A percentile compares a stretch with the other conserved stretches of the same genome.
phyloP scores from a whole-genome alignment of 2,797 vertebrate species.

The Lepus townsendii region DNA sequence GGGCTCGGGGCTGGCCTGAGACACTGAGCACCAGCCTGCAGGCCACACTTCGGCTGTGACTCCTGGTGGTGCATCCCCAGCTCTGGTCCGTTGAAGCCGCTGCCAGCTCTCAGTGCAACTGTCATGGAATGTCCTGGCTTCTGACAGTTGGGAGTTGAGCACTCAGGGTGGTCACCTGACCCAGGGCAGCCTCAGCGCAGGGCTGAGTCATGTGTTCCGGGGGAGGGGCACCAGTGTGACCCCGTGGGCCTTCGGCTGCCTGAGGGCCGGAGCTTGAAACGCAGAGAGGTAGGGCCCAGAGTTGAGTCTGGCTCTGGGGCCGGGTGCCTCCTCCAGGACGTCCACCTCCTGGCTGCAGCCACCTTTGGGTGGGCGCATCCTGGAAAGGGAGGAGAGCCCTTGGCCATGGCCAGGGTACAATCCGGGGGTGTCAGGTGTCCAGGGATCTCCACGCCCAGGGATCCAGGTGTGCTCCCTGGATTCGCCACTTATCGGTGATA shows the following conservation, averaged over 20 bases:
- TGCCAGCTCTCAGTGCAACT: background rate
- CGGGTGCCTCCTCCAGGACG: too few species aligned
- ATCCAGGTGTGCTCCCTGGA: background rate
- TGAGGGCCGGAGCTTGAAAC: background rate
- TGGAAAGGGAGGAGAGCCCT: background rate
- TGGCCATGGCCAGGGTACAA: background rate
- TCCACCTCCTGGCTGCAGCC: background rate
- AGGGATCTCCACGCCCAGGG: background rate
- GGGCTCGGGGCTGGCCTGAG: background rate
- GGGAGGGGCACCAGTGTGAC: too few species aligned
- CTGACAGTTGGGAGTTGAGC: background rate
- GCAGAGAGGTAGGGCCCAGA: background rate
- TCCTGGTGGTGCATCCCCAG: background rate
- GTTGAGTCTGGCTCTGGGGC: background rate
- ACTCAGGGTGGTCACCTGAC: background rate
- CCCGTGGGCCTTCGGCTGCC: too few species aligned
- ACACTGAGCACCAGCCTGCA: background rate
- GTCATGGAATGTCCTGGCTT: constrained; percentile 25
- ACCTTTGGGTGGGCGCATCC: too few species aligned
- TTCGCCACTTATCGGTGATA: background rate
- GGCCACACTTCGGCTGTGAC: background rate
- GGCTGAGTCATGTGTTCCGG: background rate
- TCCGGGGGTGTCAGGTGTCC: background rate
- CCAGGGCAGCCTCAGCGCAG: background rate
- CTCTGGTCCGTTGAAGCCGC: background rate